Percentiles rank a stretch among this genome's conserved stretches.
These are phyloP conservation scores for Pseudomyrmex pallidus DNA, from an alignment of 1,140 invertebrate species.

Conservation along the genomic window DNA sequence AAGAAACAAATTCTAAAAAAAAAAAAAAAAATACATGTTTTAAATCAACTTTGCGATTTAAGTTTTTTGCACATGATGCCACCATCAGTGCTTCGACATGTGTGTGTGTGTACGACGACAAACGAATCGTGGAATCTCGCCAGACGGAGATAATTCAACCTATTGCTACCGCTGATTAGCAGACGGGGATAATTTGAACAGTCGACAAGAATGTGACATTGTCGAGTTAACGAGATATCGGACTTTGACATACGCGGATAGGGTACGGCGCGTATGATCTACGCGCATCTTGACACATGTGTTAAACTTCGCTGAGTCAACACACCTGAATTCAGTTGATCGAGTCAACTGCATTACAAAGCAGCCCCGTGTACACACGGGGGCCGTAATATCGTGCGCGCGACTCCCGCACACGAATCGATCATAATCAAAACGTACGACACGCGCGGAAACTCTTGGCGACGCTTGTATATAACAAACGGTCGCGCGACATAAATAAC, in stretches of 20 bases:
- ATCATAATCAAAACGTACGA: conserved; percentile 24
- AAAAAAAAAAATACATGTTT: no score
- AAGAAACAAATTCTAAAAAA: no score
- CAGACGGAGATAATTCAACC: not conserved
- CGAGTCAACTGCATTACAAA: conserved; percentile 23
- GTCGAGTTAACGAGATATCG: conserved; percentile 26
- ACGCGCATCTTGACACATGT: conserved; percentile 22
- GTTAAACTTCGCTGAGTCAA: conserved; percentile 46
- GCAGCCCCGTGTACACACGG: conserved; percentile 2
- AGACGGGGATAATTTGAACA: not conserved
- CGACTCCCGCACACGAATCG: conserved; percentile 13
- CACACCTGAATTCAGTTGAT: conserved; percentile 41
- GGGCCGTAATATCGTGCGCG: conserved; percentile 6
- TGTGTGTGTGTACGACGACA: no score
- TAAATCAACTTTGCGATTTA: no score
- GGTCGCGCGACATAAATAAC: conserved; percentile 11
- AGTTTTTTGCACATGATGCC: no score
- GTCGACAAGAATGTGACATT: conserved; percentile 7
- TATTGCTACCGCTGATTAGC: not conserved
- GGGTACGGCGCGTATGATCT: conserved; percentile 1
- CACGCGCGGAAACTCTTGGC: not conserved
- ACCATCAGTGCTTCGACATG: no score
- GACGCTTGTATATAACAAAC: not conserved
- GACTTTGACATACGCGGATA: not conserved
- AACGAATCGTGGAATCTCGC: not conserved